Conservation (phyloP, 2,113 vertebrate genomes). For the Psettodes erumei region DNA sequence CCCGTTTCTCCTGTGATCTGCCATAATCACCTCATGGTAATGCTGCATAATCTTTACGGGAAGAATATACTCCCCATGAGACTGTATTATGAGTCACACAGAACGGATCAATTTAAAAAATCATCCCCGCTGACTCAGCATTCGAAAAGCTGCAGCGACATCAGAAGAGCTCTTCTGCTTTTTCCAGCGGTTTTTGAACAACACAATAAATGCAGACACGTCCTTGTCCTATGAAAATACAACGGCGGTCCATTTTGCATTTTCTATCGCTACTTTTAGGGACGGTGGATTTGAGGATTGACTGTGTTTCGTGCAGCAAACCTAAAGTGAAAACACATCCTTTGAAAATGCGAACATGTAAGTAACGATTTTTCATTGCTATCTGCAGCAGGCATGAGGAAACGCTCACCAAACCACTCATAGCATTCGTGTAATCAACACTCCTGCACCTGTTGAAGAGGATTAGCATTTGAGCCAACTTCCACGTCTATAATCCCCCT, state of each 20-base stretch:
- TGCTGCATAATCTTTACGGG: background rate
- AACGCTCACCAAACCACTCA: slow-evolving; percentile 33
- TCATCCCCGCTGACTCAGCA: slow-evolving; percentile 16
- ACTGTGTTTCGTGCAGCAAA: background rate
- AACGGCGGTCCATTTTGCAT: background rate
- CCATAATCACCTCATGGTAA: slow-evolving; percentile 22
- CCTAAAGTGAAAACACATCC: slow-evolving; percentile 2
- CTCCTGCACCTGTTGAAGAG: slow-evolving; percentile 68
- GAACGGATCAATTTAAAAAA: slow-evolving; percentile 2
- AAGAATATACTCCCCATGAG: background rate
- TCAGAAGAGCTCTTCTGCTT: background rate
- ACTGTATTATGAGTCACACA: background rate
- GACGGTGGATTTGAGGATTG: background rate
- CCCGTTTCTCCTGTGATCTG: slow-evolving; percentile 42
- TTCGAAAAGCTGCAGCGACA: slow-evolving; percentile 12
- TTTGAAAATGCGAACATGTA: background rate
- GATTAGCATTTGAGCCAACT: slow-evolving; percentile 65
- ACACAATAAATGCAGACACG: background rate
- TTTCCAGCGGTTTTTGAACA: slow-evolving; percentile 2
- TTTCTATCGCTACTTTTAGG: background rate
- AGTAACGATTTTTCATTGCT: slow-evolving; percentile 1
- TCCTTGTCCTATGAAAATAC: background rate
- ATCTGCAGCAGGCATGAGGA: slow-evolving; percentile 36
- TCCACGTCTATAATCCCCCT: slow-evolving; percentile 57
- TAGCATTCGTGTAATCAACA: slow-evolving; percentile 56